Evolutionary conservation across 2,797 vertebrate genomes (phyloP).

Genomic region (Myotis daubentonii): DNA sequence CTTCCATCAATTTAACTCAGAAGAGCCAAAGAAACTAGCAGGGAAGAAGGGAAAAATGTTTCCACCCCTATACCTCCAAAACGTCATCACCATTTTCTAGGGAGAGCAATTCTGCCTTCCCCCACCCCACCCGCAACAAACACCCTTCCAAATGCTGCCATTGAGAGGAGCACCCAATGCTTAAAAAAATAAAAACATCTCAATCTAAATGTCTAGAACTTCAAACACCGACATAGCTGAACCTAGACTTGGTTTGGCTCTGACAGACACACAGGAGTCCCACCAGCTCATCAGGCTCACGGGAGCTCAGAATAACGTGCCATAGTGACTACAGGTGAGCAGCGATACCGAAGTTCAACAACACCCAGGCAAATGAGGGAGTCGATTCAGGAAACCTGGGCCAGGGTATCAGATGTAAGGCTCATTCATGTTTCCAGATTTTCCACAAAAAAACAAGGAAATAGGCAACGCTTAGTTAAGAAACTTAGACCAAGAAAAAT

Average conservation of each 20-base stretch:
- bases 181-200: constrained; percentile 21
- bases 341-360: not conserved
- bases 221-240: constrained; percentile 10
- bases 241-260: not conserved
- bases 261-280: not conserved
- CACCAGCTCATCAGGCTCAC: not conserved
- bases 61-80: not conserved
- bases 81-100: not conserved
- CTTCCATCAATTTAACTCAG: not conserved
- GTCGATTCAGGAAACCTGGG: not conserved
- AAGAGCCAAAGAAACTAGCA: not conserved
- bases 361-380: not conserved
- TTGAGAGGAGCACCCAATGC: not conserved
- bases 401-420: not conserved
- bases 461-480: not conserved
- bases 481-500: constrained; percentile 44
- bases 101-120: not conserved
- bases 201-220: not conserved
- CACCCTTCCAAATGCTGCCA: not conserved
- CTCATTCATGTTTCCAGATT: not conserved
- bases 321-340: not conserved
- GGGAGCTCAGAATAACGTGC: not conserved
- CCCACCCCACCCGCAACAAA: too few species aligned
- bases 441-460: constrained; percentile 43
- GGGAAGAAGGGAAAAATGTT: not conserved